Evolutionary conservation across 2,888 invertebrate species (phyloP).

Genomic region (Choreutis nemorana): DNA sequence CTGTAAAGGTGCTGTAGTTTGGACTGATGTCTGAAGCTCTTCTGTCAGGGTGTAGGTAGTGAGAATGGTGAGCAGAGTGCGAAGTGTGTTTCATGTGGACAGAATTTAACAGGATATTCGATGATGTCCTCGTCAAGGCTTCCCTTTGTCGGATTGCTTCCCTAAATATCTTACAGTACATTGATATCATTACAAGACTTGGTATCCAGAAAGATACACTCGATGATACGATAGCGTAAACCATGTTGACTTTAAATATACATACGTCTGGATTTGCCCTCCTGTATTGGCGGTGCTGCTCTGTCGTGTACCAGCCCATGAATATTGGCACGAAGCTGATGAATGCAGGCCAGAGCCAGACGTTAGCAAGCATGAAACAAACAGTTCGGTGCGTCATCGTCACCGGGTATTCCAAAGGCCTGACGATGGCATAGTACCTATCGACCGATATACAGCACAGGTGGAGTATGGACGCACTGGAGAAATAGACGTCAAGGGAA

Average conservation of each 20-base stretch:
- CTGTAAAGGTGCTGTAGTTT: conserved; percentile 59
- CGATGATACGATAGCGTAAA: conserved; percentile 88
- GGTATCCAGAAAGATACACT: conserved; percentile 95
- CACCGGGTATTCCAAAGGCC: conserved; percentile 90
- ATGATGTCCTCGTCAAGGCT: conserved; percentile 84
- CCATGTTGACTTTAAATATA: conserved; percentile 84
- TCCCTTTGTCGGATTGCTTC: conserved; percentile 85
- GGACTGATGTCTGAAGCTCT: conserved; percentile 57
- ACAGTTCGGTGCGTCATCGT: conserved; percentile 89
- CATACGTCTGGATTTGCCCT: conserved; percentile 77
- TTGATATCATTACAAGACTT: conserved; percentile 89
- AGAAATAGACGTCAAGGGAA: conserved; percentile 93
- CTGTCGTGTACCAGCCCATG: conserved; percentile 94
- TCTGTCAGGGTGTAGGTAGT: conserved; percentile 52
- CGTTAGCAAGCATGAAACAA: conserved; percentile 84
- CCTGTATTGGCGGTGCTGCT: conserved; percentile 73
- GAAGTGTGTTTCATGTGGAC: conserved; percentile 84
- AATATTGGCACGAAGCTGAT: conserved; percentile 96
- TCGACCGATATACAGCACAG: conserved; percentile 95
- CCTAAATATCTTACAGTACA: conserved; percentile 86
- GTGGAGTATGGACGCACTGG: conserved; percentile 90
- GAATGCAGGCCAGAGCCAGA: conserved; percentile 91
- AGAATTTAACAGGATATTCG: conserved; percentile 84
- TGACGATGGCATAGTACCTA: conserved; percentile 89
- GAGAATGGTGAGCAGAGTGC: conserved; percentile 71